Evolutionary conservation across 2,113 vertebrate genomes (phyloP).

Genomic region (Gadus macrocephalus): DNA sequence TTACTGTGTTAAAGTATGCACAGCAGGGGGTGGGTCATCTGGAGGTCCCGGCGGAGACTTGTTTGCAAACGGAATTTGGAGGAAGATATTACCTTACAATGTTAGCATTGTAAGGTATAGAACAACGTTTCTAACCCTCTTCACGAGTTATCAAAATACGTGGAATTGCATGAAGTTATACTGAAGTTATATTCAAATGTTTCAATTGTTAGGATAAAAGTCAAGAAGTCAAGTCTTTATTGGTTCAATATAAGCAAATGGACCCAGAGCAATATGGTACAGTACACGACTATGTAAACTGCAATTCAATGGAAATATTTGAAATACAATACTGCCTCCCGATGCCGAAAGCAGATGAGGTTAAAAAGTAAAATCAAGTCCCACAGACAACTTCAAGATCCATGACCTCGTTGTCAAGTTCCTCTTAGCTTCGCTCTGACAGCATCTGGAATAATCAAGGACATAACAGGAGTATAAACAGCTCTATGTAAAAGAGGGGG

Average conservation of each 20-base stretch:
- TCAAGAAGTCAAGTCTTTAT: slow-evolving; percentile 11
- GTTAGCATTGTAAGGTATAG: no score
- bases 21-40: no score
- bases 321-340: slow-evolving; percentile 37
- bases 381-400: slow-evolving; percentile 1
- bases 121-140: no score
- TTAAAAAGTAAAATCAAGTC: slow-evolving; percentile 17
- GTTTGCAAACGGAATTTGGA: no score
- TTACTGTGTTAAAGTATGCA: no score
- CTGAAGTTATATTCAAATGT: no score
- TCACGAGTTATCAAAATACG: no score
- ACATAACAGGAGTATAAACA: neutral
- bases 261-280: slow-evolving; percentile 31
- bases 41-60: no score
- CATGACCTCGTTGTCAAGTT: neutral
- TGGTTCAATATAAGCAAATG: slow-evolving; percentile 37
- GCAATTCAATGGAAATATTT: slow-evolving; percentile 37
- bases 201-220: neutral
- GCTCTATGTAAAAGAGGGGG: neutral
- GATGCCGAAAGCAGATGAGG: slow-evolving; percentile 27
- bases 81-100: no score
- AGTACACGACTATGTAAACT: slow-evolving; percentile 53
- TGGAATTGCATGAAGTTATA: no score
- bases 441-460: slow-evolving; percentile 21
- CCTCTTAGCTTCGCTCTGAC: slow-evolving; percentile 2